These are phyloP conservation scores for Hirtodrosophila cameraria DNA, from an alignment of 2,888 invertebrate genomes.

Conservation along the genomic window DNA sequence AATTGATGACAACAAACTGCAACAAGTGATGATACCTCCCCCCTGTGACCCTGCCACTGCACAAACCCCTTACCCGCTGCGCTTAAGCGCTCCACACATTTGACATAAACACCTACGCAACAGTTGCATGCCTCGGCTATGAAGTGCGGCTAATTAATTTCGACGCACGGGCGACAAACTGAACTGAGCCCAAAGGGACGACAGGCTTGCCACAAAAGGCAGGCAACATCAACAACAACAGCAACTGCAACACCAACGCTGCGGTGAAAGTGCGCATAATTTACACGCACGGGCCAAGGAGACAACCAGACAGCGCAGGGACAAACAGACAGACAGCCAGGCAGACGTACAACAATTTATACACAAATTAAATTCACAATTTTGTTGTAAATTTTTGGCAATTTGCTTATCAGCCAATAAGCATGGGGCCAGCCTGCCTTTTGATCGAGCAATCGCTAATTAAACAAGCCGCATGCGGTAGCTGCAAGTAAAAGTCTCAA, in stretches of 20 bases:
- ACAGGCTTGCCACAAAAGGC: slow-evolving; percentile 38
- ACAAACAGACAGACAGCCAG: slow-evolving; percentile 4
- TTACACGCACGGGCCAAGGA: slow-evolving; percentile 66
- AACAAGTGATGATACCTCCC: slow-evolving; percentile 47
- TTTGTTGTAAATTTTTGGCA: slow-evolving; percentile 62
- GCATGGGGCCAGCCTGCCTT: too few relatives aligned
- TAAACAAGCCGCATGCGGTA: slow-evolving; percentile 71
- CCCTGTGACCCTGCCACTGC: neutral
- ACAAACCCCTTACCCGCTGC: slow-evolving; percentile 26
- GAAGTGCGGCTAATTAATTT: slow-evolving; percentile 69
- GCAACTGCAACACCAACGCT: slow-evolving; percentile 37
- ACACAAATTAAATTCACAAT: slow-evolving; percentile 49
- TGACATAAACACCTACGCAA: slow-evolving; percentile 65
- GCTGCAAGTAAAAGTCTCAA: slow-evolving; percentile 48
- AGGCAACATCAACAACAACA: slow-evolving; percentile 11
- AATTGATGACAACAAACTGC: slow-evolving; percentile 62
- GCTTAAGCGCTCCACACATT: slow-evolving; percentile 30
- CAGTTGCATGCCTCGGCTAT: slow-evolving; percentile 23
- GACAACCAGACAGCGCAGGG: neutral
- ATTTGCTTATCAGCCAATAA: slow-evolving; percentile 69
- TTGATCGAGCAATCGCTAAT: slow-evolving; percentile 54
- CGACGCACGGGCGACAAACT: slow-evolving; percentile 59
- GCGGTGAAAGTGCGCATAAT: slow-evolving; percentile 76
- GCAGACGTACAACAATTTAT: slow-evolving; percentile 29
- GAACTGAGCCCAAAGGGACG: slow-evolving; percentile 42